Evolutionary conservation across 1,140 invertebrate species (phyloP).

Genomic region (Holcopasites calliopsidis): DNA sequence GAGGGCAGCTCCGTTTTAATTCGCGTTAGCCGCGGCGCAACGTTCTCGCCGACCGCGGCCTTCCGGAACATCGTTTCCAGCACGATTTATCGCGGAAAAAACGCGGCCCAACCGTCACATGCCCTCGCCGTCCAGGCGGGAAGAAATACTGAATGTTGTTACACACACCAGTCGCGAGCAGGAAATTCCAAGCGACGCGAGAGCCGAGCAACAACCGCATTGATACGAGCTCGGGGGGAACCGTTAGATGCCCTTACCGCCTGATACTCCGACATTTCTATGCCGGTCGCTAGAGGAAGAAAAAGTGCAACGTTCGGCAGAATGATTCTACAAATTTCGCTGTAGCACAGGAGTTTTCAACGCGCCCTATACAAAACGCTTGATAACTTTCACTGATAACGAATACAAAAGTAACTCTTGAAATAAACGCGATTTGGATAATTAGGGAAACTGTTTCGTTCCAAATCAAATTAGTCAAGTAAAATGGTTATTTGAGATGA

Average conservation of each 20-base stretch:
- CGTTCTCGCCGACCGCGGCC: background rate
- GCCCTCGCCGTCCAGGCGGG: background rate
- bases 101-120: background rate
- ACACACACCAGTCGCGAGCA: background rate
- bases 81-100: slow-evolving; percentile 43
- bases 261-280: background rate
- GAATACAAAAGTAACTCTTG: no score
- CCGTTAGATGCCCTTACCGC: slow-evolving; percentile 36
- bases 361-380: no score
- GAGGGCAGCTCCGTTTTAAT: slow-evolving; percentile 44
- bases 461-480: no score
- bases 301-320: no score
- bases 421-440: no score
- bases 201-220: background rate
- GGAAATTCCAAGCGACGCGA: slow-evolving; percentile 32
- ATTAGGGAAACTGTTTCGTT: no score
- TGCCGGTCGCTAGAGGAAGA: no score
- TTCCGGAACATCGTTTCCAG: background rate
- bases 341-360: no score
- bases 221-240: slow-evolving; percentile 13
- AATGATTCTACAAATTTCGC: no score
- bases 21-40: slow-evolving; percentile 26
- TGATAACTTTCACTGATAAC: no score
- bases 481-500: no score
- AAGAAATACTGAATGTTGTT: slow-evolving; percentile 28